Evolutionary conservation across 2,888 invertebrate species (phyloP).

Genomic region (Disparrhopalites patrizii): DNA sequence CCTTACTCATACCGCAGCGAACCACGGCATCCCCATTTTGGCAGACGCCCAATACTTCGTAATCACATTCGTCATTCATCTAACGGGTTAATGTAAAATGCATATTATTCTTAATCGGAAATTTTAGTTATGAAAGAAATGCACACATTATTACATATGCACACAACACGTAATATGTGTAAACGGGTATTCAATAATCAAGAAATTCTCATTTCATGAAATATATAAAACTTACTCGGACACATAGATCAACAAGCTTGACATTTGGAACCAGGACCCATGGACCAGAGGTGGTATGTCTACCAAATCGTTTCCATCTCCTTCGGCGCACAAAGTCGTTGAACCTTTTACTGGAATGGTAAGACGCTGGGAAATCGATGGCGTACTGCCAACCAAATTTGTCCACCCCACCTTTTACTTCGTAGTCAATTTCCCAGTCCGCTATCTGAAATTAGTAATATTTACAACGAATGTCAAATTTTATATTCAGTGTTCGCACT

Average conservation of each 20-base stretch:
- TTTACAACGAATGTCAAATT: constrained; percentile 10
- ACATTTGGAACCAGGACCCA: constrained; percentile 86
- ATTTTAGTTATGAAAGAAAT: background rate
- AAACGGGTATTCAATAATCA: background rate
- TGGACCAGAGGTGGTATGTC: constrained; percentile 76
- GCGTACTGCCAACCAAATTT: constrained; percentile 94
- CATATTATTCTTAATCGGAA: no score
- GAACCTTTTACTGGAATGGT: constrained; percentile 78
- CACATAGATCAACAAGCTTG: constrained; percentile 72
- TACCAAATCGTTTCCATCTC: constrained; percentile 78
- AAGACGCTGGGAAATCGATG: constrained; percentile 81
- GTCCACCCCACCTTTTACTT: constrained; percentile 83
- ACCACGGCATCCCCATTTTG: constrained; percentile 80
- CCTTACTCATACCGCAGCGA: constrained; percentile 68
- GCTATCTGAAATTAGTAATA: constrained; percentile 58
- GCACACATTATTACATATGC: background rate
- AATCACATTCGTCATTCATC: constrained; percentile 49
- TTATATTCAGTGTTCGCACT: background rate
- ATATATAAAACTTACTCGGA: constrained; percentile 59
- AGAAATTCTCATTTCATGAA: background rate
- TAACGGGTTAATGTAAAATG: no score
- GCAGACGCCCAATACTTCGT: constrained; percentile 79
- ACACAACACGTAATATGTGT: background rate
- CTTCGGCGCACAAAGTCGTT: constrained; percentile 83
- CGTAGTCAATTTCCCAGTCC: constrained; percentile 90